Percentiles rank a stretch among this genome's conserved stretches.
Conservation (phyloP, 2,113 vertebrate species). For the Micronisus gabar region DNA sequence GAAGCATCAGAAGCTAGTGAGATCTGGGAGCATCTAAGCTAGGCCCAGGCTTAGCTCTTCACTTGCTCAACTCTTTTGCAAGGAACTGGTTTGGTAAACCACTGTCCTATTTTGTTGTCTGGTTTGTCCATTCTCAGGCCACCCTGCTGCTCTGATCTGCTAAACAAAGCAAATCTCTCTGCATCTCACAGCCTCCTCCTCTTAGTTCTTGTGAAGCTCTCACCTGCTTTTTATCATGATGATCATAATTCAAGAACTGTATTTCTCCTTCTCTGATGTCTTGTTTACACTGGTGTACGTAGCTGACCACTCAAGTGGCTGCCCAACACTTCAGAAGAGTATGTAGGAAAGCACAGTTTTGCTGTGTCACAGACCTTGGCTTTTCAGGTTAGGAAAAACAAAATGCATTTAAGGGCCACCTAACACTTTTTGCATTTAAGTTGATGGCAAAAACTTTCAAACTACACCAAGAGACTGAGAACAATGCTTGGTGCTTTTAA, state of each 20-base stretch:
- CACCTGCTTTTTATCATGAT: accelerated
- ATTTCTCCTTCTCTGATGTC: not conserved
- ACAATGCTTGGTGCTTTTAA: not conserved
- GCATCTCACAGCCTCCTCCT: not conserved
- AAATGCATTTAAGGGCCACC: not conserved
- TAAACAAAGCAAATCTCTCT: not conserved
- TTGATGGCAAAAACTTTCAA: not conserved
- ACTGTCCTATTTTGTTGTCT: not conserved
- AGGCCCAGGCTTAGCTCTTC: not conserved
- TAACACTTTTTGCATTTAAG: not conserved
- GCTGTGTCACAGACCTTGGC: not conserved
- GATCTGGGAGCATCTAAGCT: not conserved
- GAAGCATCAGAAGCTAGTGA: not conserved
- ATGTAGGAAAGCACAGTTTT: not conserved
- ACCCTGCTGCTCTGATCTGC: not conserved
- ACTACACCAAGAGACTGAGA: not conserved
- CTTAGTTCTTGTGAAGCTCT: not conserved
- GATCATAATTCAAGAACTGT: not conserved
- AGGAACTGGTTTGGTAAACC: not conserved
- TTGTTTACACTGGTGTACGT: not conserved
- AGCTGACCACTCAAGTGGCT: not conserved
- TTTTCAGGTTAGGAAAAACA: not conserved
- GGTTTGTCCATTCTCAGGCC: not conserved
- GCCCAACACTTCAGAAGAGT: not conserved
- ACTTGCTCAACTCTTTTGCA: not conserved